Evolutionary conservation across 2,888 invertebrate species (phyloP).

Genomic region (Patella ulyssiponensis): DNA sequence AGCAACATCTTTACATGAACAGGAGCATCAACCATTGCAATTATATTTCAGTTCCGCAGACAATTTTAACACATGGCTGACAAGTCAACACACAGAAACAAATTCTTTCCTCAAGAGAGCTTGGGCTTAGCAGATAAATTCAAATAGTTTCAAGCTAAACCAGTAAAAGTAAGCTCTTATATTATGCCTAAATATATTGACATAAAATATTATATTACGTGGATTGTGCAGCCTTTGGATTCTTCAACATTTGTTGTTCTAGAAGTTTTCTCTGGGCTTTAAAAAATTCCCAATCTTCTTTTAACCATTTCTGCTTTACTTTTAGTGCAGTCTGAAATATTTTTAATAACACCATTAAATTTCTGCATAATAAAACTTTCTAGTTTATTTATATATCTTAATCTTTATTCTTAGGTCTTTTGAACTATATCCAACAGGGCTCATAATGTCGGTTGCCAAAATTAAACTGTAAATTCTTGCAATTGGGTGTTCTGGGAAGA

Average conservation of each 20-base stretch:
- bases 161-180: not conserved
- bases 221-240: conserved; percentile 48
- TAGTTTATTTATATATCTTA: not conserved
- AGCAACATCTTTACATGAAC: too few relatives aligned
- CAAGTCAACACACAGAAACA: too few relatives aligned
- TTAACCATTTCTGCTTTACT: conserved; percentile 73
- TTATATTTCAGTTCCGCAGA: too few relatives aligned
- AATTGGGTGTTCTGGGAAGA: conserved; percentile 28
- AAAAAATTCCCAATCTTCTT: conserved; percentile 75
- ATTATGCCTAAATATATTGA: not conserved
- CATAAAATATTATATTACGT: not conserved
- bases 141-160: not conserved
- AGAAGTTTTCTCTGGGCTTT: conserved; percentile 72
- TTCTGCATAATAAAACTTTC: not conserved
- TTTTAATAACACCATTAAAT: not conserved
- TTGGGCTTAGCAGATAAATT: not conserved
- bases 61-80: too few relatives aligned
- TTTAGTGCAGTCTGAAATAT: conserved; percentile 70
- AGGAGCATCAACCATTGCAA: too few relatives aligned
- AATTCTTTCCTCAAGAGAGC: too few relatives aligned
- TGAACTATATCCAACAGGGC: conserved; percentile 21
- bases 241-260: conserved; percentile 67
- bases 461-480: conserved; percentile 27
- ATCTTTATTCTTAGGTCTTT: conserved; percentile 29
- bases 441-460: not conserved